Base-by-base conservation (phyloP, 2,797 vertebrate genomes). In the Danio choprae region DNA sequence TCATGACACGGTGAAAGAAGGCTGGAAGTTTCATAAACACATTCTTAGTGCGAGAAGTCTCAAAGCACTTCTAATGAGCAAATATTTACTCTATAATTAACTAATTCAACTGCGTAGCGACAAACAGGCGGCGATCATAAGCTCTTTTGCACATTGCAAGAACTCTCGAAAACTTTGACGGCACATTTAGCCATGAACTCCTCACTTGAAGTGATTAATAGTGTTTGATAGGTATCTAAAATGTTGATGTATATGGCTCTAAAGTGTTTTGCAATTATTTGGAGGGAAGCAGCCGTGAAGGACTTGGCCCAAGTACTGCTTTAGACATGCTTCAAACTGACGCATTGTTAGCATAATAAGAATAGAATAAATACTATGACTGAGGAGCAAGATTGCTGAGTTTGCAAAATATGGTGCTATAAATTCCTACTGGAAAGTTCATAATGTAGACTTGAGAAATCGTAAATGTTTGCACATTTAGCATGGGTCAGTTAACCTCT, bases 31-130 rank as follows among this genome's bases (percentile, higher is more conserved):
- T 68, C 43, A 68, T 84, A 83, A 83, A 86, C 83, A 83, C 60
- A 55, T 69, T 43, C 68, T 41, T 15, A 62, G 63, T 69, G 74
- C 41, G 55, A 80, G 69, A 82, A 82, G 51, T 83, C 83, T 71
- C 59, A 82, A 82, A 82, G 80, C 55, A 29, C 18, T 78, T 82
- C 69, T 82, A 86, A 82, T 82, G 64, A 86, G 78, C 77, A 86
- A 82, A 84, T 84, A 84, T 84, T 86, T 84, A 84, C 59, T 62
- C 74, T 58, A 58, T 78, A 84, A 81, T 83, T 78, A 84, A 56
- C 68, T 74, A 53, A 80, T 77, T 82, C 51, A 70, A 74, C 76
- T 82, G 65, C 15, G 41, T 13, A 5, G 15, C 20, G 43, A 70
- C 59, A 65, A 73, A 83, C 72, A 80, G 82, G 53, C 58, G 36